These are phyloP conservation scores for Drosophila ogumai DNA, from an alignment of 1,140 invertebrate species.

Conservation along the genomic window DNA sequence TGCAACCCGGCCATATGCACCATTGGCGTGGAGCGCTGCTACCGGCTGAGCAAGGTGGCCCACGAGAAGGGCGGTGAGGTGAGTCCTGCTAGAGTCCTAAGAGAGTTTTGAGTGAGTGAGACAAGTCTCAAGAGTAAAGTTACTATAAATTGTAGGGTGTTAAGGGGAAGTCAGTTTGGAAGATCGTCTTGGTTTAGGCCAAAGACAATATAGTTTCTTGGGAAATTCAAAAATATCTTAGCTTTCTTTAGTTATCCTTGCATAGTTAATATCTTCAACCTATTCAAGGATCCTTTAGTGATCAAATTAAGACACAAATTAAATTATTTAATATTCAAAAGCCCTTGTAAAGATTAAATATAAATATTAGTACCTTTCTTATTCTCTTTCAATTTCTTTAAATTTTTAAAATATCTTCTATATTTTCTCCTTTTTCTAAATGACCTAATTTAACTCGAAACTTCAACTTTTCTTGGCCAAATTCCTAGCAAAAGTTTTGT, in stretches of 20 bases:
- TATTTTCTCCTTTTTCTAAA: not conserved
- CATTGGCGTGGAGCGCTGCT: slow-evolving; percentile 94
- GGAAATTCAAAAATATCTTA: not conserved
- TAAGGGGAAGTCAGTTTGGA: not conserved
- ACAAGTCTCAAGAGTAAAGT: not conserved
- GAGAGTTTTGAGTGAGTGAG: not conserved
- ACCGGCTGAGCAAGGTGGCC: slow-evolving; percentile 91
- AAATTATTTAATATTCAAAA: not conserved
- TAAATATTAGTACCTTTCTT: not conserved
- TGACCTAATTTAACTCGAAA: not conserved
- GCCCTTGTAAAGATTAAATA: not conserved
- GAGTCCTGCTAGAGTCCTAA: slow-evolving; percentile 56
- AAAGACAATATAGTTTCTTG: not conserved
- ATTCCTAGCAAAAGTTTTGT: slow-evolving; percentile 25
- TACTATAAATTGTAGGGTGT: not conserved
- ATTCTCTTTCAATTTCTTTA: no score
- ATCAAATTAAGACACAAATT: not conserved
- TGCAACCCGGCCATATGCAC: slow-evolving; percentile 93
- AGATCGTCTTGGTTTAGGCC: not conserved
- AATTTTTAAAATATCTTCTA: not conserved
- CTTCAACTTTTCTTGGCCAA: not conserved
- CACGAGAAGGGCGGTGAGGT: slow-evolving; percentile 93
- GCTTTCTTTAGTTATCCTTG: not conserved
- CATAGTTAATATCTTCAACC: not conserved
- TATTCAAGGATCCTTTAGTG: not conserved